Evolutionary conservation across 2,888 invertebrate genomes (phyloP).

Genomic region (Amphimallon solstitiale): DNA sequence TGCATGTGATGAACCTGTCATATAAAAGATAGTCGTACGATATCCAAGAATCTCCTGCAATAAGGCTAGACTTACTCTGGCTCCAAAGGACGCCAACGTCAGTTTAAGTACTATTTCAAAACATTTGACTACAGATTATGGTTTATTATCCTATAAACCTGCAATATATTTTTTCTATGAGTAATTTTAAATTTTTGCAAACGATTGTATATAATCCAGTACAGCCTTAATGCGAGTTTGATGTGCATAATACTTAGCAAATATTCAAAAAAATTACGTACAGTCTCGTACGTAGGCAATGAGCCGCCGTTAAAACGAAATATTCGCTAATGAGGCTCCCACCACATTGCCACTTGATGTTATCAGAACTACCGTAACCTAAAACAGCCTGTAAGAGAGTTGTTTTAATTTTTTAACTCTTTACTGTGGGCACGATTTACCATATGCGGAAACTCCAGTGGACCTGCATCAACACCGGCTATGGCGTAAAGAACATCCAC

Average conservation of each 20-base stretch:
- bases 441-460: constrained; percentile 35
- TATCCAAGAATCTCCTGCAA: too few relatives aligned
- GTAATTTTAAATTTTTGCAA: too few relatives aligned
- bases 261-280: neutral
- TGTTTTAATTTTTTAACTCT: constrained; percentile 40
- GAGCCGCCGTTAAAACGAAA: constrained; percentile 73
- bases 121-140: too few relatives aligned
- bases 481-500: neutral
- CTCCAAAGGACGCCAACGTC: too few relatives aligned
- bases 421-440: neutral
- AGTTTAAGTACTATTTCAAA: too few relatives aligned
- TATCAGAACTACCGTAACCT: constrained; percentile 50
- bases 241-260: neutral
- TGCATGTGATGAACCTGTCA: too few relatives aligned
- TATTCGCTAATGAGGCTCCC: constrained; percentile 70
- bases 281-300: constrained; percentile 61
- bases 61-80: too few relatives aligned
- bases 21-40: too few relatives aligned
- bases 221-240: neutral
- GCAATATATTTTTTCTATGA: too few relatives aligned
- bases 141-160: too few relatives aligned
- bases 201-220: too few relatives aligned
- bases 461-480: constrained; percentile 22
- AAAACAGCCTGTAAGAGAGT: constrained; percentile 50
- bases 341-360: constrained; percentile 67